Percentiles rank a stretch among this genome's conserved stretches.
Evolutionary conservation across 2,888 invertebrate species (phyloP).

Genomic region (Iselma pallidipennis): DNA sequence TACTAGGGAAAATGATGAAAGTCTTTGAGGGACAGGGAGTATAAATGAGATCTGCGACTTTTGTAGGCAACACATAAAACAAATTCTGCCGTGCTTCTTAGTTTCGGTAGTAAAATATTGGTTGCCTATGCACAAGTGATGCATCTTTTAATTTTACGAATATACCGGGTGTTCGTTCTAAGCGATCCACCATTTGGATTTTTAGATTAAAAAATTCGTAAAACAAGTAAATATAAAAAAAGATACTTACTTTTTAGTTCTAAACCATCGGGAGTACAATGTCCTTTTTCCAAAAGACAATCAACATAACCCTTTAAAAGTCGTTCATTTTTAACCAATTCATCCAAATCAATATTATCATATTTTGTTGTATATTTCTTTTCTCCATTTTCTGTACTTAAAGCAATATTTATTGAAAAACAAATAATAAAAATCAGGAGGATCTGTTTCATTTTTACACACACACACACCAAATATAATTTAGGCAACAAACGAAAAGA

Average conservation of each 20-base stretch:
- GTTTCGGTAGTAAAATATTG: not conserved
- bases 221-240: not conserved
- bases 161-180: no score
- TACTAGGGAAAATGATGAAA: no score
- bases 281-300: slow-evolving; percentile 66
- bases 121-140: no score
- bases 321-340: slow-evolving; percentile 67
- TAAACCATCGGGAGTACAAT: slow-evolving; percentile 70
- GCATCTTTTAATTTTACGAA: no score
- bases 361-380: slow-evolving; percentile 68
- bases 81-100: not conserved
- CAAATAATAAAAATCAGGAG: slow-evolving; percentile 5
- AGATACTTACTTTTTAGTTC: slow-evolving; percentile 59
- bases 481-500: slow-evolving; percentile 4
- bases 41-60: not conserved
- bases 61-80: not conserved
- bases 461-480: no score
- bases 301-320: slow-evolving; percentile 70
- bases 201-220: not conserved
- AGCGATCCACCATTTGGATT: no score
- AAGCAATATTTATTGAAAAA: not conserved
- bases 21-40: no score
- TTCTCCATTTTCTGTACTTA: slow-evolving; percentile 30
- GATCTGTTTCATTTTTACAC: slow-evolving; percentile 19
- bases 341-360: slow-evolving; percentile 70